Base-by-base conservation (phyloP, 2,888 invertebrate genomes). In the Augochlorella aurata region DNA sequence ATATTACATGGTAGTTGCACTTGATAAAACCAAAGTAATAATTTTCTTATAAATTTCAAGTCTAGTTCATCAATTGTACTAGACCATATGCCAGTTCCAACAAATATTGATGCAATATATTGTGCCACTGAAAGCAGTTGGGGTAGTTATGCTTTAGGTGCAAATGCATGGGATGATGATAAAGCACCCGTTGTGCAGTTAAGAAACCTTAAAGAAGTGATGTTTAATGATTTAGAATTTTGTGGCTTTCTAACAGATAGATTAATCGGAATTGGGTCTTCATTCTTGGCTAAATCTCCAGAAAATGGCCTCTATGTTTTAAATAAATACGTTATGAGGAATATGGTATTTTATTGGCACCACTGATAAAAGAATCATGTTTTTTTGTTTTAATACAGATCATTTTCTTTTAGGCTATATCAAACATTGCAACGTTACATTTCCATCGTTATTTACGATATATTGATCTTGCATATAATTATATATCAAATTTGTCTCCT, bases 371-470 rank as follows among this genome's bases (percentile, higher is more conserved):
- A 47, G 54, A 61, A 38, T 65, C 2, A 2, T 29, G 1, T 47
- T 38, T 38, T 38, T 38, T 38, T 5, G 38, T 38, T 38, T 38
- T 49, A 12, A 50, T 50, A 1, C 18, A 63, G 18, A 73, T 49
- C 21, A 67, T 52, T 47, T 69, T 68, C 77, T 91, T 92, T 61
- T 86, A 94, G 94, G 89, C 86, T 77, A 88, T 95, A n/a, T 87
- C 77, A 12, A 94, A 95, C 81, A 95, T 96, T 65, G 93, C 94
- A 18, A 93, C 95, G 1, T 87, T 96, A 67, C 91, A 94, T 82
- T 92, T 94, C 77, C 95, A 95, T 90, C 95, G 94, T 87, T 95
- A 95, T 89, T 90, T 96, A 52, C 95, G 95, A 76, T 95, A 95
- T 85, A 91, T 96, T 84, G 95, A 96, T 88, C 89, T 96, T 18